Percentiles rank a stretch among this genome's conserved stretches.
These are phyloP conservation scores for Drosophila mayri DNA, from an alignment of 1,140 invertebrate species.

Conservation along the genomic window DNA sequence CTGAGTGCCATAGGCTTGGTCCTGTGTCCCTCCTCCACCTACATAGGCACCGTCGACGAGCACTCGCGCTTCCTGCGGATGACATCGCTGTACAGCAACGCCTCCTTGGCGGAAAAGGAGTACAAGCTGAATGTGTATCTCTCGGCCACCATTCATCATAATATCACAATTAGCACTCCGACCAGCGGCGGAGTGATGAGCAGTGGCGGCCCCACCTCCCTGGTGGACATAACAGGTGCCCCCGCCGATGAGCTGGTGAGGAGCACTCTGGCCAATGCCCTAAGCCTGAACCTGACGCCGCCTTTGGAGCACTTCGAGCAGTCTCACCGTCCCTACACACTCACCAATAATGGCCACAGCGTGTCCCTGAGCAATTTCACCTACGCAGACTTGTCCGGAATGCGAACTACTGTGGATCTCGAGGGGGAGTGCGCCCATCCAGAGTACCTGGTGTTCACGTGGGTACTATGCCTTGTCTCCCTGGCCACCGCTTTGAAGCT, in stretches of 20 bases:
- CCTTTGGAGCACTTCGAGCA: conserved; percentile 59
- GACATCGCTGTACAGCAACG: conserved; percentile 30
- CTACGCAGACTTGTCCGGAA: conserved; percentile 21
- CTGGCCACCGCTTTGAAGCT: conserved; percentile 96
- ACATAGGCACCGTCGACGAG: conserved; percentile 49
- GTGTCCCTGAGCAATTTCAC: conserved; percentile 28
- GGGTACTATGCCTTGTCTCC: conserved; percentile 96
- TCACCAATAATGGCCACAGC: conserved; percentile 33
- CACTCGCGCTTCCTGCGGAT: conserved; percentile 10
- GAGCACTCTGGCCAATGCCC: conserved; percentile 63
- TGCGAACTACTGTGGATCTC: conserved; percentile 11
- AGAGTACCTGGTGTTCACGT: conserved; percentile 96
- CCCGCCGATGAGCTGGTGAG: conserved; percentile 63
- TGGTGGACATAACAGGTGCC: conserved; percentile 56
- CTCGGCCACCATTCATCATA: conserved; percentile 84
- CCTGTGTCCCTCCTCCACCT: conserved; percentile 67
- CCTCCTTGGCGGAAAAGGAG: conserved; percentile 54
- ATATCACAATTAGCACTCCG: conserved; percentile 81
- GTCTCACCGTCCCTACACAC: conserved; percentile 52
- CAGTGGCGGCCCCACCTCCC: conserved; percentile 16
- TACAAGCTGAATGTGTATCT: conserved; percentile 81
- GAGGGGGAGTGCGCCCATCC: conserved; percentile 87
- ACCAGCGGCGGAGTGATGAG: conserved; percentile 34
- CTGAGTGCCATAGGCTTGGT: conserved; percentile 86
- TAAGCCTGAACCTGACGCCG: conserved; percentile 50